Evolutionary conservation across 92 coral and sea anemone genomes (phyloP).

Genomic region (Palythoa grandis): DNA sequence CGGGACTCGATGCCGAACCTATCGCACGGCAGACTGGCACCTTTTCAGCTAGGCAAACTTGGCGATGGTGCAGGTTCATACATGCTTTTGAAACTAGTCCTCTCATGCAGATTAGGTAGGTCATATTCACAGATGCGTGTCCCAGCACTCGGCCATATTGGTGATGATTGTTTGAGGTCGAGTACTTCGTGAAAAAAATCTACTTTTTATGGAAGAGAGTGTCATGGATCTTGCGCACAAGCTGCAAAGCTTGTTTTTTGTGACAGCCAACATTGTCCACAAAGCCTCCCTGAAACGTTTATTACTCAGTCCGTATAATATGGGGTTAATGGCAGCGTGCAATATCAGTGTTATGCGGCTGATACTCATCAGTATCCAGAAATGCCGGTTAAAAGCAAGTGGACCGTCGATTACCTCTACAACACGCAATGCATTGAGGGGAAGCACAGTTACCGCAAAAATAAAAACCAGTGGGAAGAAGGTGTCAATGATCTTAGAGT

Average conservation of each 20-base stretch:
- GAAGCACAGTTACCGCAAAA: conserved; percentile 3
- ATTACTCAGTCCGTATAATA: conserved; percentile 16
- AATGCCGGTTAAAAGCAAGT: neutral
- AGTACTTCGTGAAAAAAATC: conserved; percentile 1
- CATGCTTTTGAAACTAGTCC: too few species aligned
- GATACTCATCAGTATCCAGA: neutral
- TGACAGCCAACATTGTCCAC: neutral
- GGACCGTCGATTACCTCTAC: neutral
- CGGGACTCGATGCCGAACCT: too few species aligned
- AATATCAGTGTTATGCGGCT: conserved; percentile 34
- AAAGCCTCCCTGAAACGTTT: conserved; percentile 36
- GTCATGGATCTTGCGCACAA: neutral
- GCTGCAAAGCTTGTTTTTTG: neutral
- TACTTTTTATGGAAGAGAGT: neutral
- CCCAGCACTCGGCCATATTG: conserved; percentile 18
- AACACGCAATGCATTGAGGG: conserved; percentile 31
- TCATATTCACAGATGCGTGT: conserved; percentile 14
- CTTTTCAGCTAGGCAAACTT: too few species aligned
- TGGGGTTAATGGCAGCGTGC: conserved; percentile 39
- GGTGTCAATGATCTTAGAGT: conserved; percentile 27
- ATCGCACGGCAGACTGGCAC: too few species aligned
- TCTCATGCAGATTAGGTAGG: too few species aligned
- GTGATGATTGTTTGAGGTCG: neutral
- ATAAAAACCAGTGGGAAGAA: conserved; percentile 17
- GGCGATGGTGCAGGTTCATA: too few species aligned